Evolutionary conservation across 1,140 invertebrate species (phyloP).

Genomic region (Bombus pyrosoma): DNA sequence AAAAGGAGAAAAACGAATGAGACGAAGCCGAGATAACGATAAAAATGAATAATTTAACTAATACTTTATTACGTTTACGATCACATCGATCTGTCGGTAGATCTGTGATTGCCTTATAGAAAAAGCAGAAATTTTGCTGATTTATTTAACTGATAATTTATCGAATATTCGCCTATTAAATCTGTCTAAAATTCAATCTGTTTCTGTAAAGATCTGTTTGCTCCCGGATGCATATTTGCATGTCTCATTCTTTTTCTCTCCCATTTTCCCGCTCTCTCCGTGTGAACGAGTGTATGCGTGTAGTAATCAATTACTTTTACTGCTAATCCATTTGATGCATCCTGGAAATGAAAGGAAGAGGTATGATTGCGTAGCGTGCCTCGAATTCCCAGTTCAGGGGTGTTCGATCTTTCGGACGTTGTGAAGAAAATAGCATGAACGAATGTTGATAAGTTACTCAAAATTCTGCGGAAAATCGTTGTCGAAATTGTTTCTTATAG

Average conservation of each 20-base stretch:
- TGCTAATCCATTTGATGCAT: not conserved
- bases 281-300: not conserved
- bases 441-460: not conserved
- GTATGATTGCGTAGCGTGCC: slow-evolving; percentile 19
- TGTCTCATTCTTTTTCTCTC: not conserved
- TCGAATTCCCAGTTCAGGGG: slow-evolving; percentile 8
- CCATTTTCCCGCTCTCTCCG: not conserved
- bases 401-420: not conserved
- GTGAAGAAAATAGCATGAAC: not conserved
- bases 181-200: not conserved
- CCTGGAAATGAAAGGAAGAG: slow-evolving; percentile 12
- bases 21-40: not conserved
- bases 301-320: not conserved
- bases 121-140: not conserved
- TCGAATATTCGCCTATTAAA: not conserved
- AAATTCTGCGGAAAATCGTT: not conserved
- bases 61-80: not conserved
- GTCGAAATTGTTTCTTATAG: not conserved
- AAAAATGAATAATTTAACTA: not conserved
- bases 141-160: too few species aligned
- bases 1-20: not conserved
- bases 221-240: not conserved
- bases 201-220: not conserved
- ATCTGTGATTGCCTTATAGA: too few species aligned
- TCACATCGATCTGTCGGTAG: not conserved